Evolutionary conservation across 2,888 invertebrate species (phyloP).

Genomic region (Tetropium fuscum): DNA sequence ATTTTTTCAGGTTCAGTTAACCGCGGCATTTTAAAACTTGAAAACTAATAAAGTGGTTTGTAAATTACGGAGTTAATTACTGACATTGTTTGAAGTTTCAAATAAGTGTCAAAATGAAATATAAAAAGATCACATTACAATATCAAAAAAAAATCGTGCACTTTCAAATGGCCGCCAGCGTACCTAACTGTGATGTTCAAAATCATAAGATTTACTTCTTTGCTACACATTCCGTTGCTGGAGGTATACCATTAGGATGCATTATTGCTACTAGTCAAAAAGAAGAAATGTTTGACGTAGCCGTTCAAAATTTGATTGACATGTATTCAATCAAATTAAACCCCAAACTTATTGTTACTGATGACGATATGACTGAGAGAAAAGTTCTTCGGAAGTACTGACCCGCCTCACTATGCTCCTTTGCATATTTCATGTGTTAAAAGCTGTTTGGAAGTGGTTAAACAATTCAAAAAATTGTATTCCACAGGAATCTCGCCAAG

Average conservation of each 20-base stretch:
- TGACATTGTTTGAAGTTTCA: no score
- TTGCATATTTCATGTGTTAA: slow-evolving; percentile 25
- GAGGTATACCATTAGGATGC: no score
- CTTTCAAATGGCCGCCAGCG: no score
- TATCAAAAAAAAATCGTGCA: no score
- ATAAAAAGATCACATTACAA: no score
- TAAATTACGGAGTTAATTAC: no score
- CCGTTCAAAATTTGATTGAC: slow-evolving; percentile 13
- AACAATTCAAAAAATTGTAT: slow-evolving; percentile 19
- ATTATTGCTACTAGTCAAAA: no score
- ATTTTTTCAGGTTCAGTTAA: no score
- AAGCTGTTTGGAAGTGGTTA: slow-evolving; percentile 23
- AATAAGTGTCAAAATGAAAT: no score
- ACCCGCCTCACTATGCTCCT: slow-evolving; percentile 20
- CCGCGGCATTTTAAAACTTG: no score
- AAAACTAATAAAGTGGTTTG: no score
- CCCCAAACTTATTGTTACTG: slow-evolving; percentile 16
- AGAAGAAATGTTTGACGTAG: slow-evolving; percentile 1
- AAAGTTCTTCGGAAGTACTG: slow-evolving; percentile 23
- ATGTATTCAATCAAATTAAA: slow-evolving; percentile 7
- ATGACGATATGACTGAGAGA: slow-evolving; percentile 25
- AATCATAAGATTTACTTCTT: neutral
- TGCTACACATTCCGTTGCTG: no score
- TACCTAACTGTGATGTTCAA: neutral
- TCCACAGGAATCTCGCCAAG: slow-evolving; percentile 6